These are phyloP conservation scores for Myotis planiceps DNA, from an alignment of 2,797 vertebrate species.

Conservation along the genomic window DNA sequence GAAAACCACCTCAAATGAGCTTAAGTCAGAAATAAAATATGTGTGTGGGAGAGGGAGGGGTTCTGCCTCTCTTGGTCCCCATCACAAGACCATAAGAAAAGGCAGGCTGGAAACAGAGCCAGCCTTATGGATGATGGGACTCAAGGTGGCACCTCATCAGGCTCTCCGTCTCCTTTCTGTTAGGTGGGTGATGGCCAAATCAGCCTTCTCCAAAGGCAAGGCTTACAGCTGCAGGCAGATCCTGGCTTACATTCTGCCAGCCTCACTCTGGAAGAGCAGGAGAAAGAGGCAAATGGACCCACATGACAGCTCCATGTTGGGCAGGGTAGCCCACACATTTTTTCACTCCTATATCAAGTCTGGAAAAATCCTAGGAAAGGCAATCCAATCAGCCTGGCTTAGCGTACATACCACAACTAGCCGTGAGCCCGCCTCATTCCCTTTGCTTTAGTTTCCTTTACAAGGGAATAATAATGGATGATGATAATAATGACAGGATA, in stretches of 20 bases:
- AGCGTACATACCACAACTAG: background rate
- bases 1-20: background rate
- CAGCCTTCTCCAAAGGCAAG: background rate
- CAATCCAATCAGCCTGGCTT: background rate
- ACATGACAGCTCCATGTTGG: background rate
- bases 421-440: background rate
- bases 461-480: background rate
- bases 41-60: background rate
- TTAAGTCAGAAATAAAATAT: background rate
- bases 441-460: constrained; percentile 30
- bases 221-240: background rate
- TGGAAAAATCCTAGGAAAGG: background rate
- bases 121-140: background rate
- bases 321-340: background rate
- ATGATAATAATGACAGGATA: background rate
- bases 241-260: background rate
- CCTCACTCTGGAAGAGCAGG: background rate
- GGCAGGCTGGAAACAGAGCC: background rate
- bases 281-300: background rate
- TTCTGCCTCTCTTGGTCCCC: background rate
- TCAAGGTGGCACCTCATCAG: background rate
- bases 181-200: background rate
- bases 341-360: background rate
- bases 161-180: background rate
- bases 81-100: background rate